phyloP scores from a whole-genome alignment of 2,888 invertebrate genomes.

The Sicus ferrugineus region DNA sequence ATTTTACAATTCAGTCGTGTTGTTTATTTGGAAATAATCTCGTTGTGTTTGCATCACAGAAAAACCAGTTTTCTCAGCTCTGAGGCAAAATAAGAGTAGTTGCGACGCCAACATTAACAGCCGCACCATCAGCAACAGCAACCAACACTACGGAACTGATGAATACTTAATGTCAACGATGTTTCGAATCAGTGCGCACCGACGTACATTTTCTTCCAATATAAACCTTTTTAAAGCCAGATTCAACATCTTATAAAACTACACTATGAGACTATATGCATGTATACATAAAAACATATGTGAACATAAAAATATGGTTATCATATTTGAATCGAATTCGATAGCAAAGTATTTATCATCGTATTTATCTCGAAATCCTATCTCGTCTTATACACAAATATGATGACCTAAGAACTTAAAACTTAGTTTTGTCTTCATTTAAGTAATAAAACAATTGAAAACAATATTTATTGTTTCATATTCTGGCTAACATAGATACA shows the following conservation, averaged over 20 bases:
- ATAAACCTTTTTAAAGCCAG: neutral
- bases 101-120: slow-evolving; percentile 17
- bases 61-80: slow-evolving; percentile 26
- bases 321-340: too few relatives aligned
- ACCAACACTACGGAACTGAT: slow-evolving; percentile 12
- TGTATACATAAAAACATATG: too few relatives aligned
- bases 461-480: too few relatives aligned
- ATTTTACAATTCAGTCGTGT: slow-evolving; percentile 20
- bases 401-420: too few relatives aligned
- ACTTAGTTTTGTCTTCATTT: too few relatives aligned
- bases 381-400: too few relatives aligned
- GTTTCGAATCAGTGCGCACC: slow-evolving; percentile 10
- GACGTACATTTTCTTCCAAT: neutral
- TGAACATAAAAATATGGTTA: too few relatives aligned
- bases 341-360: too few relatives aligned
- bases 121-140: slow-evolving; percentile 5
- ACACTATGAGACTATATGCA: too few relatives aligned
- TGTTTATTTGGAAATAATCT: slow-evolving; percentile 24
- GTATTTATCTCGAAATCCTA: too few relatives aligned
- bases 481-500: too few relatives aligned
- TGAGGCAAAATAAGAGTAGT: slow-evolving; percentile 22
- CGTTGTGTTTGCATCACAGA: slow-evolving; percentile 25
- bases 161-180: slow-evolving; percentile 27
- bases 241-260: neutral
- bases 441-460: too few relatives aligned